Evolutionary conservation across 2,797 vertebrate genomes (phyloP).

Genomic region (Enteromius afrohamiltoni): DNA sequence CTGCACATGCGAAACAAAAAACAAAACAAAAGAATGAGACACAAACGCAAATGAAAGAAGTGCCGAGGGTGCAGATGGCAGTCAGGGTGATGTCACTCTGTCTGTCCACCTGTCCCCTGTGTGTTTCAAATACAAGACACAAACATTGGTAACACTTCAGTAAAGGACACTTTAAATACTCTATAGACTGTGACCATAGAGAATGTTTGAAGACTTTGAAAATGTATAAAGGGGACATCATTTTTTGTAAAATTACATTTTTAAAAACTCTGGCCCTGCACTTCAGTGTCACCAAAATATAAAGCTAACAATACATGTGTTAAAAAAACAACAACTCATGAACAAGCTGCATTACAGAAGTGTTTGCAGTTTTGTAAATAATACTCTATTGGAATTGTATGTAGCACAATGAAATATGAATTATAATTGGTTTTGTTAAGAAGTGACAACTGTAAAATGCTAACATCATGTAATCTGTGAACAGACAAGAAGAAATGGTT

Average conservation of each 20-base stretch:
- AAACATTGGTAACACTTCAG: conserved; percentile 65
- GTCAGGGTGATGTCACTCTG: conserved; percentile 49
- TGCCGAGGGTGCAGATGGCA: conserved; percentile 64
- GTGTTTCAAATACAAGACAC: conserved; percentile 62
- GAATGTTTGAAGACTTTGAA: not conserved
- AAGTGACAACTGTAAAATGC: not conserved
- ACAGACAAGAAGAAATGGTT: conserved; percentile 41
- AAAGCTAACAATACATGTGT: conserved; percentile 43
- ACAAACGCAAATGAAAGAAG: conserved; percentile 69
- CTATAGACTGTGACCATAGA: conserved; percentile 1
- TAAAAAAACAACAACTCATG: conserved; percentile 35
- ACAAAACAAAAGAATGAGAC: conserved; percentile 78
- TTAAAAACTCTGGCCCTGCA: conserved; percentile 37
- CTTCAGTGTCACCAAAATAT: conserved; percentile 56
- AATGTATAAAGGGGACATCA: not conserved
- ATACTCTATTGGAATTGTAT: not conserved
- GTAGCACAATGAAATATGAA: not conserved
- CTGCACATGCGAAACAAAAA: conserved; percentile 95
- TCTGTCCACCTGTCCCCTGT: conserved; percentile 65
- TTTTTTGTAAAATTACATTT: not conserved
- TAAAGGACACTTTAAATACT: conserved; percentile 29
- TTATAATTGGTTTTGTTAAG: not conserved
- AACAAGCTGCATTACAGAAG: conserved; percentile 38
- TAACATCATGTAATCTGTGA: conserved; percentile 27
- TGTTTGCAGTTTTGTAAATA: conserved; percentile 28